Percentiles rank a stretch among this genome's conserved stretches.
Evolutionary conservation across 2,888 invertebrate genomes (phyloP).

Genomic region (Slavum lentiscoides): DNA sequence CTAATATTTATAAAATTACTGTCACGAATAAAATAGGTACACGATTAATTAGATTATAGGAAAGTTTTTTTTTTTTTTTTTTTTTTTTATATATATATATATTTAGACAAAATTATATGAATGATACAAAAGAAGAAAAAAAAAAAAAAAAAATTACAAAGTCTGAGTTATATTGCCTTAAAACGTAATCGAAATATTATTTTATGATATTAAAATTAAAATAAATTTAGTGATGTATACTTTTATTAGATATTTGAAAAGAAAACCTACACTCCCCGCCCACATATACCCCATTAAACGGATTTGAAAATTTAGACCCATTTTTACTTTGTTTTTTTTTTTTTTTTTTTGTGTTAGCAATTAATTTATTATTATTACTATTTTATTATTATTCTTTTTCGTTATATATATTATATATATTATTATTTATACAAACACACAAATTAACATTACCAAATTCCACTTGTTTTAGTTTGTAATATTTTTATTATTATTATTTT

Average conservation of each 20-base stretch:
- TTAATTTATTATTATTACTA: conserved; percentile 44
- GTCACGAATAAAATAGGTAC: no score
- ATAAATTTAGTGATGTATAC: conserved; percentile 40
- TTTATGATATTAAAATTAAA: conserved; percentile 30
- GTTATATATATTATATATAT: conserved; percentile 17
- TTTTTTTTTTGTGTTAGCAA: conserved; percentile 37
- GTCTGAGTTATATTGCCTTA: conserved; percentile 53
- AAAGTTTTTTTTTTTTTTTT: no score
- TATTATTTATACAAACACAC: conserved; percentile 2
- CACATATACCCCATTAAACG: background rate
- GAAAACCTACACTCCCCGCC: background rate
- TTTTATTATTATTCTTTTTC: conserved; percentile 13
- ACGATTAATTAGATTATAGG: background rate
- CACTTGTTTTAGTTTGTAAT: conserved; percentile 43
- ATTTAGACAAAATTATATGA: background rate
- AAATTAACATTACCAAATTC: conserved; percentile 49
- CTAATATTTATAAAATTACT: no score
- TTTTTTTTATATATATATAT: background rate
- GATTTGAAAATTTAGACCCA: conserved; percentile 22
- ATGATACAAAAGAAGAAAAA: conserved; percentile 7
- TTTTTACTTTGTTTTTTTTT: conserved; percentile 36
- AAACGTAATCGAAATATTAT: conserved; percentile 36
- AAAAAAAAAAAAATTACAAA: conserved; percentile 18
- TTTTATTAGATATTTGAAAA: conserved; percentile 21
- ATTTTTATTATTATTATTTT: conserved; percentile 19